Evolutionary conservation across 2,113 vertebrate genomes (phyloP).

Genomic region (Coreoperca whiteheadi): DNA sequence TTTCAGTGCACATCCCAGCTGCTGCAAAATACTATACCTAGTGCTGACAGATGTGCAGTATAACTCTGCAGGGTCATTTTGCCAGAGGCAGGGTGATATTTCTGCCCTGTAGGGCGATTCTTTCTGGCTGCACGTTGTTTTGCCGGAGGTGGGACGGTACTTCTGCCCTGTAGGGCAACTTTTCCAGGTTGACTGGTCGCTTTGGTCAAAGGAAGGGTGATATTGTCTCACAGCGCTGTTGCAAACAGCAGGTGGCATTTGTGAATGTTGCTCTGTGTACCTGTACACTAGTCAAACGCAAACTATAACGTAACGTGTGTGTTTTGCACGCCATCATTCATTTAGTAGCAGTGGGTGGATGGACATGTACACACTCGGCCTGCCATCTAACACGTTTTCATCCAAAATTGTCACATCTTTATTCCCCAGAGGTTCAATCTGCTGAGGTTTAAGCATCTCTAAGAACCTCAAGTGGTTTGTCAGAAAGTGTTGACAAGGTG

Average conservation of each 20-base stretch:
- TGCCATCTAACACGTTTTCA: background rate
- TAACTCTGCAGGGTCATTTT: slow-evolving; percentile 4
- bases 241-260: background rate
- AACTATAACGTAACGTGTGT: background rate
- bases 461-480: slow-evolving; percentile 1
- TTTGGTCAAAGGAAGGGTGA: background rate
- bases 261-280: background rate
- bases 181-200: background rate
- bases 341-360: background rate
- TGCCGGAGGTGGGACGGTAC: background rate
- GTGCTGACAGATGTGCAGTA: slow-evolving; percentile 10
- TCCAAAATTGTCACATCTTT: background rate
- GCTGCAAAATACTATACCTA: background rate
- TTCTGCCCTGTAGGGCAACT: background rate
- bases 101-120: background rate
- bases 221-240: background rate
- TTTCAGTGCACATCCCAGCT: background rate
- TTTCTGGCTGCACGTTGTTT: background rate
- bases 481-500: slow-evolving; percentile 16
- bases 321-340: background rate
- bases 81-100: background rate
- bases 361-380: background rate
- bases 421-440: background rate
- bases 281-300: background rate
- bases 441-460: background rate